Evolutionary conservation across 2,797 vertebrate species (phyloP), one percentile per base, ranked within the genome.

Genomic region (Adrianichthys oophorus): DNA sequence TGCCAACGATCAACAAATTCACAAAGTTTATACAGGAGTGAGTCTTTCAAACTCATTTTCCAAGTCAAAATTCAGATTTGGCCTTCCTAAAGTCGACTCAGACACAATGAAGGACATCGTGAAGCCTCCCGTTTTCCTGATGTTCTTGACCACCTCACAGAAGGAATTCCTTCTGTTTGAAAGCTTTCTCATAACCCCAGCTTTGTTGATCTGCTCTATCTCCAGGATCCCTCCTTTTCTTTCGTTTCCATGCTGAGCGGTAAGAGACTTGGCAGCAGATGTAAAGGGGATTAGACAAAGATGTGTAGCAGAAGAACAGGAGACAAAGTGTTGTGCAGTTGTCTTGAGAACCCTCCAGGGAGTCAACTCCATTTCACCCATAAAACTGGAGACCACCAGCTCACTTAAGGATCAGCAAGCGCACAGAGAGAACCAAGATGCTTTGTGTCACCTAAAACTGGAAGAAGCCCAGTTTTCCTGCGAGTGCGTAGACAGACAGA

Each of bases 91-190:
- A 60, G 65, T 46, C 59, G 62, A 85, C 81, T 84, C 78, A 68
- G 72, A 83, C 76, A 74, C 74, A 72, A 79, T 85, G 70, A 86
- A 41, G 56, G 57, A 49, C 72, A 58, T 72, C 74, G 84, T 88
- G 75, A 82, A 80, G 19, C 19, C 19, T 21, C 2, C 2, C 19
- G 19, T 21, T 85, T 83, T 85, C 66, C 57, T 74, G 81, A 85
- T 81, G 83, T 68, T 75, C 71, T 82, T 78, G 76, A 59, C 62
- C 53, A 24, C 59, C 65, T 52, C 41, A 83, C 78, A 84, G 75
- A 82, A 85, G 79, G 79, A 84, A 55, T 66, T 68, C 59, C 51
- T 74, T 78, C 76, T 84, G 69, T 69, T 71, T 70, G 85, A 78
- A 83, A 83, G 83, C 78, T 68, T 65, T 63, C 67, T 68, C 76